Evolutionary conservation across 2,797 vertebrate genomes (phyloP), one percentile per base, ranked within the genome.

Genomic region (Sebastes baramenuke): DNA sequence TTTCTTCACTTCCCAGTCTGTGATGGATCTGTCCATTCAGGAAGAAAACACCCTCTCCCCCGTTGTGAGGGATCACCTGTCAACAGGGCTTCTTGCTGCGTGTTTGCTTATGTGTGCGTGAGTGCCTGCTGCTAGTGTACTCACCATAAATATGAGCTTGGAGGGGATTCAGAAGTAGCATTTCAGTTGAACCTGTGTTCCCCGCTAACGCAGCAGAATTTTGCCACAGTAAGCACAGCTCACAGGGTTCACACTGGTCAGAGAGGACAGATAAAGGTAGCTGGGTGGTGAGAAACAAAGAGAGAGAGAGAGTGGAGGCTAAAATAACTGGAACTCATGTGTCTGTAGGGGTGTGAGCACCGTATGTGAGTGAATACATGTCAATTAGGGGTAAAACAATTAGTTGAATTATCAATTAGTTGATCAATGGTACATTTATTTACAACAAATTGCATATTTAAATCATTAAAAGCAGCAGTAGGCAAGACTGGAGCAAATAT

Each of bases 21-120:
- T 86, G 80, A 91, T 89, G 54, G 84, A 91, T 92, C 29, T 67
- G 71, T 75, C 75, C 46, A 70, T 77, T 89, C 58, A 64, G 38
- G 32, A 81, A 79, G 82, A 79, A 77, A 81, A 72, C 74, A 66
- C 58, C 27, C 67, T 77, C 61, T 64, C 58, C 32, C 68, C 27
- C 46, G 12, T 29, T 8, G 32, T 89, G 89, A 92, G 79, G 72
- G 61, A 92, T 92, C 78, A 76, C 82, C 87, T 88, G 79, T 89
- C 88, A 82, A 10, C 9, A 7, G 34, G 27, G 46, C 52, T 81
- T 67, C 52, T 78, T 20, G 0, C 6, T 82, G 75, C 72, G 65
- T 83, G 58, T 80, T 69, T 75, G 61, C 30, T 24, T 58, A 54
- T 38, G 30, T 58, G 24, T 69, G 34, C 6, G 32, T 55, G 78